phyloP scores from a whole-genome alignment of 2,113 vertebrate species.

The Pithys albifrons region DNA sequence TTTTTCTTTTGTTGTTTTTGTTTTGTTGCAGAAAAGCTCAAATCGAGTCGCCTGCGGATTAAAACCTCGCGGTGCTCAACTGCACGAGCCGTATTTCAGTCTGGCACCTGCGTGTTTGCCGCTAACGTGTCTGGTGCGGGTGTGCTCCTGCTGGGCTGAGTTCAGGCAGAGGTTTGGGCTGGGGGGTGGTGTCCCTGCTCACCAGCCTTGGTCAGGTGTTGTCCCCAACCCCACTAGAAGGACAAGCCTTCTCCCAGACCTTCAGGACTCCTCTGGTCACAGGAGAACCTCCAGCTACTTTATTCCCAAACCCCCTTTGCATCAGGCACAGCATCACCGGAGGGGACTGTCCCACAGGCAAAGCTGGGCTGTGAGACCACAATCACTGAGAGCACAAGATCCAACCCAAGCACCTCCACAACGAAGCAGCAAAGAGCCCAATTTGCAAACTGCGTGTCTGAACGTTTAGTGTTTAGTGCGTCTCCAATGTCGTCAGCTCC shows the following conservation, averaged over 20 bases:
- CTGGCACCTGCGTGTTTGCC: background rate
- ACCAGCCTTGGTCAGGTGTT: background rate
- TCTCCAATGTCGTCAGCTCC: background rate
- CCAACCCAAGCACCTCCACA: too few relatives aligned
- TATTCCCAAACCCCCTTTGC: background rate
- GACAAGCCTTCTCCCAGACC: background rate
- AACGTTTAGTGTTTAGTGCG: too few relatives aligned
- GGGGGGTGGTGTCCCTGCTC: fast-evolving
- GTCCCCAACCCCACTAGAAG: background rate
- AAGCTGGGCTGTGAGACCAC: background rate
- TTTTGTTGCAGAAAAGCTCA: background rate
- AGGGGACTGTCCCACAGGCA: background rate
- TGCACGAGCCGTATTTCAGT: background rate
- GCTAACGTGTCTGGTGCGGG: background rate
- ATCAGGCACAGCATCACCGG: background rate
- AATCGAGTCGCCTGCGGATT: background rate
- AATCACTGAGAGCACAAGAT: fast-evolving
- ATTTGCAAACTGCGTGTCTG: background rate
- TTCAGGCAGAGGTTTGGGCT: background rate
- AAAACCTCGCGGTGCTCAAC: background rate
- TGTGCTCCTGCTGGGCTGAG: background rate
- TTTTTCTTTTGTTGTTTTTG: background rate
- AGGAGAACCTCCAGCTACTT: fast-evolving
- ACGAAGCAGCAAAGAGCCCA: background rate
- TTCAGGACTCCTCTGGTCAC: too few relatives aligned